A percentile compares a stretch with the other conserved stretches of the same genome.
Evolutionary conservation across 2,888 invertebrate genomes (phyloP).

Genomic region (Epinotia ramella): DNA sequence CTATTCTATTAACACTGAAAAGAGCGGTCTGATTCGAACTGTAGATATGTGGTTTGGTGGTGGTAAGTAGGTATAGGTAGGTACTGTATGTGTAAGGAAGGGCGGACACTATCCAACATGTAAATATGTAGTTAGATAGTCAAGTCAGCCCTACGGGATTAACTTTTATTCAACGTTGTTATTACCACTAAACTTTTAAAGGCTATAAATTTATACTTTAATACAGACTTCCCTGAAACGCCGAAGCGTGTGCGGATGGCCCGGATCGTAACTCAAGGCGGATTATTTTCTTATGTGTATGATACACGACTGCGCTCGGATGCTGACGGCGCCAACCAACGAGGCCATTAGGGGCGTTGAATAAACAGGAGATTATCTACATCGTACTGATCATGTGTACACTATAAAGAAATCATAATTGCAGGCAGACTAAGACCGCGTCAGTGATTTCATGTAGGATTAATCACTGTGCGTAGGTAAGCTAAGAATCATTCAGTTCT

Average conservation of each 20-base stretch:
- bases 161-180: slow-evolving; percentile 46
- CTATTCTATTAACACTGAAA: no score
- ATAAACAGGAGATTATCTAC: slow-evolving; percentile 80
- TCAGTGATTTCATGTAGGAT: slow-evolving; percentile 3
- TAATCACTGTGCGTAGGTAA: neutral
- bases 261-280: slow-evolving; percentile 72
- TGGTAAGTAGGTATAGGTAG: neutral
- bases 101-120: neutral
- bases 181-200: slow-evolving; percentile 52
- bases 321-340: slow-evolving; percentile 72
- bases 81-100: neutral
- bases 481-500: neutral
- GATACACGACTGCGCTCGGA: slow-evolving; percentile 77
- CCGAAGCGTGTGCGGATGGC: slow-evolving; percentile 64
- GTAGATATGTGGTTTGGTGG: neutral
- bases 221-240: slow-evolving; percentile 61
- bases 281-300: slow-evolving; percentile 82
- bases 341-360: slow-evolving; percentile 80
- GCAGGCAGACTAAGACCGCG: slow-evolving; percentile 2
- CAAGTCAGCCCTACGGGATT: slow-evolving; percentile 19
- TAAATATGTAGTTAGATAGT: slow-evolving; percentile 25
- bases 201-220: slow-evolving; percentile 61
- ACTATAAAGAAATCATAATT: slow-evolving; percentile 22
- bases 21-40: neutral
- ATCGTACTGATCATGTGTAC: slow-evolving; percentile 26